These are phyloP conservation scores for Ia io DNA, from an alignment of 2,113 vertebrate species.

Conservation along the genomic window DNA sequence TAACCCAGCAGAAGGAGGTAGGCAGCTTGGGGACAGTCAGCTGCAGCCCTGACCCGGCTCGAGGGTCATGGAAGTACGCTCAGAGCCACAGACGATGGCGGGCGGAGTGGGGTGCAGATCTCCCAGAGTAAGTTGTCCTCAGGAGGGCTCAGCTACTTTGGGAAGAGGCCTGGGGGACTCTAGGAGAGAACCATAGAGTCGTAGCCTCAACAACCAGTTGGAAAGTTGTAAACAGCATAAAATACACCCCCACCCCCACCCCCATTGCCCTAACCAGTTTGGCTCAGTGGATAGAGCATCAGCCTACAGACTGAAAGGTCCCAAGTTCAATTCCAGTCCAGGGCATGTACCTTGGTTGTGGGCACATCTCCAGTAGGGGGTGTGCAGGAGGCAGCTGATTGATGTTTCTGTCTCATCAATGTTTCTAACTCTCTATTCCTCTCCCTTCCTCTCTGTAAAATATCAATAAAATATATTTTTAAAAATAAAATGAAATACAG, in stretches of 20 bases:
- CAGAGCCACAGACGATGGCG: accelerated
- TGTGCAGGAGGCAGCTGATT: no score
- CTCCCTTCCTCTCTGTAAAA: no score
- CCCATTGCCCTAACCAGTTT: no score
- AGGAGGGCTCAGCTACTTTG: neutral
- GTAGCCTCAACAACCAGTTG: neutral
- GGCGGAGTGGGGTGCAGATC: accelerated
- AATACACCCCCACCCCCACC: neutral
- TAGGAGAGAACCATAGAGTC: neutral
- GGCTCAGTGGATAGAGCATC: no score
- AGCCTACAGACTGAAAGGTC: no score
- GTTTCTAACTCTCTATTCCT: no score
- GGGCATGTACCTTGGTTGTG: no score
- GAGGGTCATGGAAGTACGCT: neutral
- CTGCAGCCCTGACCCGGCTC: accelerated
- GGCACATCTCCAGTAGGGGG: no score
- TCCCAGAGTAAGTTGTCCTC: accelerated
- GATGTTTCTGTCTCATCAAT: no score
- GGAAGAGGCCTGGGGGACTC: neutral
- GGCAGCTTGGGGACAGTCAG: accelerated
- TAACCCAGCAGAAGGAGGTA: slow-evolving; percentile 62
- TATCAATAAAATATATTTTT: no score
- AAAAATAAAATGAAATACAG: neutral
- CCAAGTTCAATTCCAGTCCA: no score
- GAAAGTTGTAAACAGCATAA: neutral